phyloP scores from a whole-genome alignment of 2,797 vertebrate species.

The Paramormyrops hopkinsi region DNA sequence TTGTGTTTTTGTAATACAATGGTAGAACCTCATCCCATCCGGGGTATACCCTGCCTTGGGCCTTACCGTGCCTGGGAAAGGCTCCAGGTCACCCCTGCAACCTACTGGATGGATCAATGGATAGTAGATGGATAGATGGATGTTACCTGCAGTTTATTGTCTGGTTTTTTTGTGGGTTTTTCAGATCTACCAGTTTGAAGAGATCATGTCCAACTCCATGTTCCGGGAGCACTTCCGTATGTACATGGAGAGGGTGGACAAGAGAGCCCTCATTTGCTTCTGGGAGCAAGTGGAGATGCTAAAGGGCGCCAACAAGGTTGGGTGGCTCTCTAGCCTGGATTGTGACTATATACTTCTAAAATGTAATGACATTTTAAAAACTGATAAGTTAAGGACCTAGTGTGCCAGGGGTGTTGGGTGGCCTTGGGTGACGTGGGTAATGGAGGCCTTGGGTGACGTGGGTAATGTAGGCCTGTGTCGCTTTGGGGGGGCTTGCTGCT shows the following conservation, averaged over 20 bases:
- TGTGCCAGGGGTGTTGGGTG: not conserved
- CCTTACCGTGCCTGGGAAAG: not conserved
- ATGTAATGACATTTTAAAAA: not conserved
- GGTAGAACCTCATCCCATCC: not conserved
- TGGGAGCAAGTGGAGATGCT: slow-evolving; percentile 72
- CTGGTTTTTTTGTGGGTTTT: not conserved
- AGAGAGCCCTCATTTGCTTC: slow-evolving; percentile 56
- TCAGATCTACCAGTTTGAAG: slow-evolving; percentile 75
- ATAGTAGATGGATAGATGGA: not conserved
- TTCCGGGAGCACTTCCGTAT: slow-evolving; percentile 63
- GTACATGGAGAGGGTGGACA: slow-evolving; percentile 73
- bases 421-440: not conserved
- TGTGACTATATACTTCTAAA: not conserved
- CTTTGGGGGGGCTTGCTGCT: not conserved
- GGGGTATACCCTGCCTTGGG: not conserved
- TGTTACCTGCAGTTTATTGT: not conserved
- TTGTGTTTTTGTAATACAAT: not conserved
- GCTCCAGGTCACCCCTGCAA: not conserved
- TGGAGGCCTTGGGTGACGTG: not conserved
- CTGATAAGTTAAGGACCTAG: not conserved
- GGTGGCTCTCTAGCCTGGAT: not conserved
- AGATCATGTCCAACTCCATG: slow-evolving; percentile 62
- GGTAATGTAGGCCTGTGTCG: not conserved
- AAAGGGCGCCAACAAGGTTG: slow-evolving; percentile 71
- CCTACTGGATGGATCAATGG: not conserved